Conservation (phyloP, 92 coral and sea anemone species). For the Zoanthus sansibaricus region DNA sequence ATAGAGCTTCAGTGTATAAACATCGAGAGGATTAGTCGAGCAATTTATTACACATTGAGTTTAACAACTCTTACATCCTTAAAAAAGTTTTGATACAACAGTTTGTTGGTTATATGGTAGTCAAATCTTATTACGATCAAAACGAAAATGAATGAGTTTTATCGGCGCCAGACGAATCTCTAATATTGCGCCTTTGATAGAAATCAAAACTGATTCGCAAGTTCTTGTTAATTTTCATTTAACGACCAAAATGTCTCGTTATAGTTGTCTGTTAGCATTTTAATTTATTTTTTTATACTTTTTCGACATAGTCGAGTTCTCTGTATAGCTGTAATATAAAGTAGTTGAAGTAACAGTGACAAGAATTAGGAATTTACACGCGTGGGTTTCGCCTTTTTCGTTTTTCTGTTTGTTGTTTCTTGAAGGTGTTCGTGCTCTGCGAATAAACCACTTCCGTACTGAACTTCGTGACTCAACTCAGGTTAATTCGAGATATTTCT, state of each 20-base stretch:
- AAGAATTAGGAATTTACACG: too few species aligned
- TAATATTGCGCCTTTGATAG: neutral
- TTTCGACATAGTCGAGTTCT: neutral
- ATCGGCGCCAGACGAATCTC: neutral
- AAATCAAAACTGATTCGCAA: neutral
- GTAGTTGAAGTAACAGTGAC: neutral
- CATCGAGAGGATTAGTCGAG: neutral
- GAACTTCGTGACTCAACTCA: neutral
- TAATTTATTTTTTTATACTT: neutral
- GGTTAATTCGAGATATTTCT: neutral
- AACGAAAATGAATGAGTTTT: neutral
- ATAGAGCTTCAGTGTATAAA: neutral
- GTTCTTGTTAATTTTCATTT: conserved; percentile 5
- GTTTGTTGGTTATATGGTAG: neutral
- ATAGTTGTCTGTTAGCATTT: neutral
- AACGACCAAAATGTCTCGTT: neutral
- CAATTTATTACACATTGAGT: neutral
- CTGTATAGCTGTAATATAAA: neutral
- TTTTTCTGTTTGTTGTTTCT: neutral
- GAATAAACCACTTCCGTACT: neutral
- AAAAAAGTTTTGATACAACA: neutral
- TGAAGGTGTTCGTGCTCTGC: neutral
- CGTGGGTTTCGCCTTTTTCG: too few species aligned
- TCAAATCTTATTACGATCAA: neutral
- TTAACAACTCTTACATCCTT: conserved; percentile 1